Evolutionary conservation across 1,140 invertebrate genomes (phyloP).

Genomic region (Manduca sexta): DNA sequence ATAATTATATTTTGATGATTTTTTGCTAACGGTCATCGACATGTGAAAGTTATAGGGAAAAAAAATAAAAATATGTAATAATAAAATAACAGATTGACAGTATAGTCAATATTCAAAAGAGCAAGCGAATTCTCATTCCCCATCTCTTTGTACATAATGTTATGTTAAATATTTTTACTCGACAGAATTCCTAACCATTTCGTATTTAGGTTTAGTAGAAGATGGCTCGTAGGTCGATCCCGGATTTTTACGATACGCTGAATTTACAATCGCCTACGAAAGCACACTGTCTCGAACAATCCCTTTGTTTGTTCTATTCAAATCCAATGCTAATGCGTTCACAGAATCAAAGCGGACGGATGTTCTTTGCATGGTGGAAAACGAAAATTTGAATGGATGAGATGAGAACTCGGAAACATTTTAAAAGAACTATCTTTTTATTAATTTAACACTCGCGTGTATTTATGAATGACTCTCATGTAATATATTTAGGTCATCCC

Average conservation of each 20-base stretch:
- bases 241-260: conserved; percentile 63
- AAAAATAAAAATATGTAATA: too few species aligned
- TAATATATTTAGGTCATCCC: too few species aligned
- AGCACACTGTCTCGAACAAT: conserved; percentile 64
- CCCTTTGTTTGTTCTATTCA: conserved; percentile 72
- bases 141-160: background rate
- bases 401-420: conserved; percentile 21
- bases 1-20: too few species aligned
- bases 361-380: conserved; percentile 51
- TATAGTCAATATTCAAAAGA: too few species aligned
- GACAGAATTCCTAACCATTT: conserved; percentile 9
- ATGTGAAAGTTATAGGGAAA: too few species aligned
- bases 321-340: conserved; percentile 70
- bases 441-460: background rate
- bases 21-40: too few species aligned
- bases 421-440: conserved; percentile 7
- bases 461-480: too few species aligned
- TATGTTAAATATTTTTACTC: background rate
- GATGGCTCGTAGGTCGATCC: conserved; percentile 31
- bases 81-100: too few species aligned
- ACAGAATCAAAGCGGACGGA: conserved; percentile 63
- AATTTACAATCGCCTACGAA: conserved; percentile 70
- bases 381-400: conserved; percentile 44
- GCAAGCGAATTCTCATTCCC: too few species aligned
- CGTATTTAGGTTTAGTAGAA: conserved; percentile 9